Base-by-base conservation (phyloP, 2,888 invertebrate genomes). In the Scaptomyza polygonia region DNA sequence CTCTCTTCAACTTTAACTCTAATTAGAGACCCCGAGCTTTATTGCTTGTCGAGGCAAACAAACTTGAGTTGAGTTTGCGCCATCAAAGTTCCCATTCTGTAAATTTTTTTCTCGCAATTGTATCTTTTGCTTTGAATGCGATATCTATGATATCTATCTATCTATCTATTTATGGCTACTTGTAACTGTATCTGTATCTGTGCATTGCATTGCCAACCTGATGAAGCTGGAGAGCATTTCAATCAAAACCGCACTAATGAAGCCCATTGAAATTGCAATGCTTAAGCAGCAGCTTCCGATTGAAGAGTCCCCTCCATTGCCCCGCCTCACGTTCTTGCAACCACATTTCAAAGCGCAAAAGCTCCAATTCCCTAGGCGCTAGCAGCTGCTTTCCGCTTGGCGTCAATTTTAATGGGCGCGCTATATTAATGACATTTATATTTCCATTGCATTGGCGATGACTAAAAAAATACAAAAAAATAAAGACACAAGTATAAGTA, bases 361-460 rank as follows among this genome's bases (percentile, higher is more conserved):
- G 72, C 65, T 62, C 62, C 73, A 54, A 75, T 73, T 73, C 73
- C 73, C 73, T 54, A 63, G 73, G 75, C 73, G 73, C 75, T 79
- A 71, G 68, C 79, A 72, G 56, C 61, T 82, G 58, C 63, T 82
- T 81, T 81, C 79, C 76, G 77, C 85, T 69, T 64, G 72, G 71
- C 85, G 74, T 82, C 83, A 72, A 72, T 77, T 79, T 87, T 88
- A 86, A 84, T 87, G 84, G 83, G 82, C 78, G 75, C 63, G 73
- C 83, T 68, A 75, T 85, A 87, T 87, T 88, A 88, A 88, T 86
- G 88, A 88, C 86, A 87, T 88, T 82, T 82, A 78, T 76, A 86
- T 83, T 82, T 86, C 73, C 77, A 84, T 85, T 85, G 85, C 85
- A 75, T 72, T 52, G 79, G 61, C 61, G 59, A 36, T 47, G 54